Conservation (phyloP, 1,140 invertebrate species). For the Plutomurus gul region DNA sequence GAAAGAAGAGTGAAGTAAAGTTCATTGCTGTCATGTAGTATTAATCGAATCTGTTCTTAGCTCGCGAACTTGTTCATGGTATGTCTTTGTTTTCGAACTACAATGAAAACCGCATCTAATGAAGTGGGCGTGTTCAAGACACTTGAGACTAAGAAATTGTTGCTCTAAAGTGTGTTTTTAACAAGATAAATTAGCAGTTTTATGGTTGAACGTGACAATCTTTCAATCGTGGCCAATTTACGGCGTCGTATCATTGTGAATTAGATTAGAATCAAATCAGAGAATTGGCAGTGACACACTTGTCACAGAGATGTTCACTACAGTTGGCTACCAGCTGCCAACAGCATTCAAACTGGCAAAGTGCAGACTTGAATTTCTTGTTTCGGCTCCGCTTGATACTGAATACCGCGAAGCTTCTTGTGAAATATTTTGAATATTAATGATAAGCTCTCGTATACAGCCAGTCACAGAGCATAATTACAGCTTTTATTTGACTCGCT, state of each 20-base stretch:
- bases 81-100: neutral
- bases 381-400: neutral
- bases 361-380: neutral
- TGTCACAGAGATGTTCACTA: constrained; percentile 3
- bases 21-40: neutral
- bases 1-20: neutral
- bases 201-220: constrained; percentile 20
- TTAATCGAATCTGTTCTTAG: neutral
- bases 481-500: too few relatives aligned
- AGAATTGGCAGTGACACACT: constrained; percentile 25
- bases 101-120: neutral
- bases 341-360: neutral
- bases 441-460: too few relatives aligned
- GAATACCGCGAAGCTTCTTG: too few relatives aligned
- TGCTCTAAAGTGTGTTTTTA: constrained; percentile 14
- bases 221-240: constrained; percentile 24
- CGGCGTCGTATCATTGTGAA: constrained; percentile 4
- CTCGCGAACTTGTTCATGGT: neutral
- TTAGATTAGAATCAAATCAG: constrained; percentile 25
- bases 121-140: constrained; percentile 4
- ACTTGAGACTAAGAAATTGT: neutral
- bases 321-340: constrained; percentile 21
- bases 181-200: constrained; percentile 28
- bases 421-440: too few relatives aligned
- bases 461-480: too few relatives aligned